These are phyloP conservation scores for Amphipoea lucens DNA, from an alignment of 2,888 invertebrate genomes.

Conservation along the genomic window DNA sequence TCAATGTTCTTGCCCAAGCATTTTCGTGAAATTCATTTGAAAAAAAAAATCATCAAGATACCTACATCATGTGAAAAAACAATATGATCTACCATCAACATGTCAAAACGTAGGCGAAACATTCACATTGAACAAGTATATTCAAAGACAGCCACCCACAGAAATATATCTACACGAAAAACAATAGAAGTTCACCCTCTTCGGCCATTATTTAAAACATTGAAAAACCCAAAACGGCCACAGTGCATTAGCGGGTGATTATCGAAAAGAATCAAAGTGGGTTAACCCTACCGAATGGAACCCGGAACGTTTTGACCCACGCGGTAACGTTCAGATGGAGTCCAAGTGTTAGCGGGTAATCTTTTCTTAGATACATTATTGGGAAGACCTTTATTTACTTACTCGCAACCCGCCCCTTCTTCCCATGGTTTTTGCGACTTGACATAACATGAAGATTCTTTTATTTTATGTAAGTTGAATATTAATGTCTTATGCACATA, in stretches of 20 bases:
- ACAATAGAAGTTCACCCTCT: slow-evolving; percentile 68
- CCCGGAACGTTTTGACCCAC: slow-evolving; percentile 72
- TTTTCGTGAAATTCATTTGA: background rate
- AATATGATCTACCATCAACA: background rate
- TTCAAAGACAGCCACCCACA: slow-evolving; percentile 28
- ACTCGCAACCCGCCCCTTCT: background rate
- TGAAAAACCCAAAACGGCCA: slow-evolving; percentile 67
- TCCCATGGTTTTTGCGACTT: background rate
- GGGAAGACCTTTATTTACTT: background rate
- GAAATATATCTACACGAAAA: slow-evolving; percentile 51
- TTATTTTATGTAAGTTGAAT: background rate
- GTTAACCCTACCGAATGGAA: slow-evolving; percentile 78
- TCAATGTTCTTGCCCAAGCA: background rate
- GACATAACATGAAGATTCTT: background rate
- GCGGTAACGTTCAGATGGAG: slow-evolving; percentile 65
- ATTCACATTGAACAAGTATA: background rate
- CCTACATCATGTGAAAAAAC: too few species aligned
- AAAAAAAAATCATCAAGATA: background rate
- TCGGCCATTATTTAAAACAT: slow-evolving; percentile 67
- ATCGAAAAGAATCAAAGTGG: slow-evolving; percentile 87
- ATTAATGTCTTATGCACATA: background rate
- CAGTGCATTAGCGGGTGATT: slow-evolving; percentile 86
- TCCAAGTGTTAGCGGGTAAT: slow-evolving; percentile 51
- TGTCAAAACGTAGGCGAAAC: background rate
- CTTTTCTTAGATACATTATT: background rate